phyloP scores from a whole-genome alignment of 2,797 vertebrate genomes.

The Rhabdophis nuchalis region DNA sequence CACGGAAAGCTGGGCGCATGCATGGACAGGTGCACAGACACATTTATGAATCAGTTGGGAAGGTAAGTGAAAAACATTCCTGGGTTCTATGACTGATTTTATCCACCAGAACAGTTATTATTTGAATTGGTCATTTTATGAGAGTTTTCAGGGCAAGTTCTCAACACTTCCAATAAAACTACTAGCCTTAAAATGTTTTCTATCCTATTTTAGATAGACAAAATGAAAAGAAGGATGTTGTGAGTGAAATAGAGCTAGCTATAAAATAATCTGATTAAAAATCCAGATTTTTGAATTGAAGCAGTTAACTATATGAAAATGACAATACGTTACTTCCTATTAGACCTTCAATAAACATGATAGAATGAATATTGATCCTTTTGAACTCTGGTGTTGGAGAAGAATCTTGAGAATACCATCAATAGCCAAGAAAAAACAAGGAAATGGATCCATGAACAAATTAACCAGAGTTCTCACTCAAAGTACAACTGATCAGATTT shows the following conservation, averaged over 20 bases:
- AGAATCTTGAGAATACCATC: not conserved
- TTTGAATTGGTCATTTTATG: not conserved
- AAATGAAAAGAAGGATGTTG: not conserved
- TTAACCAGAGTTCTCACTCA: not conserved
- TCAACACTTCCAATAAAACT: not conserved
- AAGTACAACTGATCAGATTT: not conserved
- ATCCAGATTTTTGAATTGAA: not conserved
- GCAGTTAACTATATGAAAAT: not conserved
- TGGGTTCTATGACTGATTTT: not conserved
- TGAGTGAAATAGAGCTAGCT: not conserved
- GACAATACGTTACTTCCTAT: not conserved
- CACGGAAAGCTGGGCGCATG: too few species aligned
- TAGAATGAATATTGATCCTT: not conserved
- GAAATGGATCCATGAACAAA: not conserved
- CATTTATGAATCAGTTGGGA: too few species aligned
- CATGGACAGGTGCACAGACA: too few species aligned
- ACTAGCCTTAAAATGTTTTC: not conserved
- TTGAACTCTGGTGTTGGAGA: not conserved
- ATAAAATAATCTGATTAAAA: not conserved
- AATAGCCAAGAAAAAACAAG: not conserved
- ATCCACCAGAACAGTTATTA: not conserved
- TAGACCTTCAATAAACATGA: not conserved
- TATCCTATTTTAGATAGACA: not conserved
- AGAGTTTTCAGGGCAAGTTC: not conserved
- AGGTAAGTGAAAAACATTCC: too few species aligned